These are phyloP conservation scores for Hydrophis major DNA, from an alignment of 2,797 vertebrate genomes.

Conservation along the genomic window DNA sequence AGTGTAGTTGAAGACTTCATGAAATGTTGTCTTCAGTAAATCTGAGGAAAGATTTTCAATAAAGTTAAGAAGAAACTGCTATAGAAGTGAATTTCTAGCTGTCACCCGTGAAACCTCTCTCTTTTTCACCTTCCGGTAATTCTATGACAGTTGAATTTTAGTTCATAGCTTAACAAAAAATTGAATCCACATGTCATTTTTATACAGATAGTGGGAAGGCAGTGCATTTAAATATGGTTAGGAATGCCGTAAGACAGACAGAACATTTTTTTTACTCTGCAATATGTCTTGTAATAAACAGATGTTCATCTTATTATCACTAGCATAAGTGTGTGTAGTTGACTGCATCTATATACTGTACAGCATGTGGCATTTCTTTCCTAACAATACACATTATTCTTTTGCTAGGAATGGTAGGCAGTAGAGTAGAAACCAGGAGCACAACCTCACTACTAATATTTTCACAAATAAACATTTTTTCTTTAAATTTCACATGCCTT, in stretches of 20 bases:
- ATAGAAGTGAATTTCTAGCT: constrained; percentile 17
- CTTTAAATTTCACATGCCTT: background rate
- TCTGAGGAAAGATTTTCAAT: constrained; percentile 26
- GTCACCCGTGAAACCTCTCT: constrained; percentile 36
- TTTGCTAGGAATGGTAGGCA: background rate
- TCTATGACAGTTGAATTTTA: constrained; percentile 36
- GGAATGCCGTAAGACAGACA: background rate
- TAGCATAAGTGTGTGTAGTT: background rate
- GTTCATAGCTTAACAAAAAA: constrained; percentile 30
- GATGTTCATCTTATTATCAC: constrained; percentile 1
- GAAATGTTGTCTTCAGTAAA: constrained; percentile 48
- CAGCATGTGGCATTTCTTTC: background rate
- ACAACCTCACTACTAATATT: background rate
- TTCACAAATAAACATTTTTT: background rate
- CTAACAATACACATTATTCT: background rate
- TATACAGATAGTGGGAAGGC: background rate
- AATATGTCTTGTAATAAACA: constrained; percentile 3
- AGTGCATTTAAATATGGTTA: constrained; percentile 9
- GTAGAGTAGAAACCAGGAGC: background rate
- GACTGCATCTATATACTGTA: background rate
- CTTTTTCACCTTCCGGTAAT: constrained; percentile 21
- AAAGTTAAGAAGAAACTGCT: constrained; percentile 27
- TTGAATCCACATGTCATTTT: constrained; percentile 31
- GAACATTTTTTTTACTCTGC: background rate
- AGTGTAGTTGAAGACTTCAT: constrained; percentile 45